phyloP scores from a whole-genome alignment of 2,888 invertebrate species.

The Lamproptera curius region DNA sequence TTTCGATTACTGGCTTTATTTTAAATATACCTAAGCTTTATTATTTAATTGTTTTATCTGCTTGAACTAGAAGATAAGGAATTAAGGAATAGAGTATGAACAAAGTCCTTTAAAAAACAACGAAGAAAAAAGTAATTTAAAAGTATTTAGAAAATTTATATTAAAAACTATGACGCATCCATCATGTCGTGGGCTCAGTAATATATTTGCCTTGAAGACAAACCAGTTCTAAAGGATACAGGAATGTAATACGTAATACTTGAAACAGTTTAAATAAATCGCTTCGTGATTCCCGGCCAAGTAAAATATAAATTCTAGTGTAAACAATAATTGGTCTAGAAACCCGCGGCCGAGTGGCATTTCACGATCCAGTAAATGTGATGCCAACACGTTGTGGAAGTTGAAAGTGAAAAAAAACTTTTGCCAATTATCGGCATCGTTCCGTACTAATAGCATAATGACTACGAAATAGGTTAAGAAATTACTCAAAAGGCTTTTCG shows the following conservation, averaged over 20 bases:
- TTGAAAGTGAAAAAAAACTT: constrained; percentile 37
- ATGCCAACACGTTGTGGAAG: constrained; percentile 37
- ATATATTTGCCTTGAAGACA: no score
- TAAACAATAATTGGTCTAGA: constrained; percentile 31
- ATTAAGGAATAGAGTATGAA: no score
- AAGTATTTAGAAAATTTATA: not conserved
- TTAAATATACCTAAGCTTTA: no score
- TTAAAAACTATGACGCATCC: no score
- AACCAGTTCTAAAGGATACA: not conserved
- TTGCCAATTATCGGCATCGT: constrained; percentile 37
- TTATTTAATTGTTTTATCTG: no score
- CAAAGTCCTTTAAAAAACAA: no score
- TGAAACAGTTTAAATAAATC: constrained; percentile 10
- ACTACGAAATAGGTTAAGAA: constrained; percentile 2
- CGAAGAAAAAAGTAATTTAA: not conserved
- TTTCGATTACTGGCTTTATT: no score
- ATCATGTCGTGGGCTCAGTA: no score
- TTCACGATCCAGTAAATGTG: constrained; percentile 55
- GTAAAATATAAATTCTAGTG: constrained; percentile 17
- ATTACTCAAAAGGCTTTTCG: not conserved
- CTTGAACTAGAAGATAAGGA: no score
- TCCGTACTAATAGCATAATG: constrained; percentile 30
- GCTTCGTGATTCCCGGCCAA: constrained; percentile 8
- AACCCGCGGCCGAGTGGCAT: constrained; percentile 37
- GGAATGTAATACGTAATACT: not conserved